These are phyloP conservation scores for Xenopus laevis DNA, from an alignment of 2,113 vertebrate species.

Conservation along the genomic window DNA sequence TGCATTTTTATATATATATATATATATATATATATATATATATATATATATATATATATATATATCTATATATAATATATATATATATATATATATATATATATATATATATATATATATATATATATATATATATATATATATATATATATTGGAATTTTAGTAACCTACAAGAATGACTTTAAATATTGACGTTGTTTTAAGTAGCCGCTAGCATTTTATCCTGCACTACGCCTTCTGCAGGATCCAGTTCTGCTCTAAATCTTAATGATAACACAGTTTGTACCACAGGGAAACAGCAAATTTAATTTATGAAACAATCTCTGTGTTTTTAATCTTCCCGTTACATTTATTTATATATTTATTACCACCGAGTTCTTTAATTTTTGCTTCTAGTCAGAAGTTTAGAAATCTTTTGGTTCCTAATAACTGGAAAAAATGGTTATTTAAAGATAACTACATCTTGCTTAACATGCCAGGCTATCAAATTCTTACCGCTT, in stretches of 20 bases:
- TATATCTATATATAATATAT: too few relatives aligned
- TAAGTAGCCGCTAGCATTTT: background rate
- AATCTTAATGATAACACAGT: constrained; percentile 52
- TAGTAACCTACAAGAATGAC: too few relatives aligned
- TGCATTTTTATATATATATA: too few relatives aligned
- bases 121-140: too few relatives aligned
- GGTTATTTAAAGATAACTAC: constrained; percentile 89
- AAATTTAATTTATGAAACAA: constrained; percentile 67
- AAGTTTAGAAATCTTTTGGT: constrained; percentile 77
- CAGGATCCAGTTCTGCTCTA: background rate
- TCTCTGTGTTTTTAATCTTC: constrained; percentile 67
- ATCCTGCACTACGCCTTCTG: background rate
- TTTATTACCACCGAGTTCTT: constrained; percentile 61
- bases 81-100: too few relatives aligned
- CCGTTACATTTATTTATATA: constrained; percentile 49
- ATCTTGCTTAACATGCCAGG: constrained; percentile 87
- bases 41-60: too few relatives aligned
- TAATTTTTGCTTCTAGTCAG: constrained; percentile 74
- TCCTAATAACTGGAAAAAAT: constrained; percentile 81
- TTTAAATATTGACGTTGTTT: too few relatives aligned
- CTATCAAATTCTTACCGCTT: constrained; percentile 89
- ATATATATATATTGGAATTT: too few relatives aligned
- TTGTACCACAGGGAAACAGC: constrained; percentile 51
- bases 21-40: too few relatives aligned
- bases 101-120: too few relatives aligned